These are phyloP conservation scores for Chloroceryle amazona DNA, from an alignment of 2,797 vertebrate genomes.

Conservation along the genomic window DNA sequence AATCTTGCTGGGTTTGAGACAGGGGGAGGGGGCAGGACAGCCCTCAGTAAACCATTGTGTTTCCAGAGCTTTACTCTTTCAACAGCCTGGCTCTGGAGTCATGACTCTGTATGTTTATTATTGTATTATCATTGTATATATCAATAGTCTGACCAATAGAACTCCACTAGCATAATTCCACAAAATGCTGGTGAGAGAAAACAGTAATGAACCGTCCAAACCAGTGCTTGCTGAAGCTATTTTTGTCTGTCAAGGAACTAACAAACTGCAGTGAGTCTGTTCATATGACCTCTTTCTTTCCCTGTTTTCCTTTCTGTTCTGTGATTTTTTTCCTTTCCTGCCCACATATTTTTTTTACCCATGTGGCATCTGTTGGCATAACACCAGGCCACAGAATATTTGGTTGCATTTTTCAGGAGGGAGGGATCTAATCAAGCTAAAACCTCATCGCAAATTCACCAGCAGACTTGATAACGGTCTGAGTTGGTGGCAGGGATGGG, in stretches of 20 bases:
- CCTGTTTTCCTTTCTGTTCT: background rate
- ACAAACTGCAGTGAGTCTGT: background rate
- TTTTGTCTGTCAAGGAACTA: background rate
- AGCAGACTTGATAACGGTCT: background rate
- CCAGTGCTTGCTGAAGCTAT: background rate
- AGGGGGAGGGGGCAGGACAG: background rate
- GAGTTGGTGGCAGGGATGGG: background rate
- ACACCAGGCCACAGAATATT: background rate
- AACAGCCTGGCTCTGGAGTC: slow-evolving; percentile 20
- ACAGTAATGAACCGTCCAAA: background rate
- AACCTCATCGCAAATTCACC: background rate
- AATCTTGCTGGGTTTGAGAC: background rate
- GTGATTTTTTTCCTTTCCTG: background rate
- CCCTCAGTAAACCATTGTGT: slow-evolving; percentile 26
- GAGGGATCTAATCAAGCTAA: background rate
- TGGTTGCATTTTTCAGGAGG: background rate
- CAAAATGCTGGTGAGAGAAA: slow-evolving; percentile 11
- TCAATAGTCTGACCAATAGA: slow-evolving; percentile 32
- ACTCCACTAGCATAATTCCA: background rate
- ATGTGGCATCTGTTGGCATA: background rate
- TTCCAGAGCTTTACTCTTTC: slow-evolving; percentile 39
- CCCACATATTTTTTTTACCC: background rate
- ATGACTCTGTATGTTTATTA: slow-evolving; percentile 50
- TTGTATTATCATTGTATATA: slow-evolving; percentile 55
- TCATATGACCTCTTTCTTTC: background rate